phyloP scores from a whole-genome alignment of 2,113 vertebrate species.

The Festucalex cinctus region DNA sequence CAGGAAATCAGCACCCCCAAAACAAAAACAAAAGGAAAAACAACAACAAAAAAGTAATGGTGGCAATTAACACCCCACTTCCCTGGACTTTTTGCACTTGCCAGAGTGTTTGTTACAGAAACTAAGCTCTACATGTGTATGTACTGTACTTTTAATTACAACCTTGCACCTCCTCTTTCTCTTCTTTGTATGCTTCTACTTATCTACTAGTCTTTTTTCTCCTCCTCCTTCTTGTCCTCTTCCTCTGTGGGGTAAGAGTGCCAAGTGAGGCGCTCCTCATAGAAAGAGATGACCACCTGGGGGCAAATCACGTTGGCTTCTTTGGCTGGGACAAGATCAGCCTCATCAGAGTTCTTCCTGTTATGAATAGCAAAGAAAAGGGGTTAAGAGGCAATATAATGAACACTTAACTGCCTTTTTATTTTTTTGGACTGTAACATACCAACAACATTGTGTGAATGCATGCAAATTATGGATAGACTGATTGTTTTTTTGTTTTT shows the following conservation, averaged over 20 bases:
- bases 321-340: constrained; percentile 94
- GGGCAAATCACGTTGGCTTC: constrained; percentile 97
- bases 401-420: neutral
- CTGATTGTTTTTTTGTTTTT: too few relatives aligned
- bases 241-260: constrained; percentile 96
- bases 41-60: neutral
- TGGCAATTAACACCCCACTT: neutral
- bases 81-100: constrained; percentile 1
- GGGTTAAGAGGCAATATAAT: neutral
- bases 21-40: neutral
- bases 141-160: neutral
- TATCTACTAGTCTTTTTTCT: constrained; percentile 85
- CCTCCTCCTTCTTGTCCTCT: constrained; percentile 91
- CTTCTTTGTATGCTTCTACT: neutral
- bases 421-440: too few relatives aligned
- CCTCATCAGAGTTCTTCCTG: constrained; percentile 96
- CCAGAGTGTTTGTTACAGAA: constrained; percentile 28
- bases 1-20: neutral
- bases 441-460: too few relatives aligned
- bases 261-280: constrained; percentile 95
- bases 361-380: neutral
- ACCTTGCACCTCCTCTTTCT: constrained; percentile 12
- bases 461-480: too few relatives aligned
- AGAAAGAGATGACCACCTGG: constrained; percentile 98
- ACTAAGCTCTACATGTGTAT: neutral